Evolutionary conservation across 2,888 invertebrate species (phyloP), one percentile per base, ranked within the genome.

Genomic region (Gastrophysa polygoni): DNA sequence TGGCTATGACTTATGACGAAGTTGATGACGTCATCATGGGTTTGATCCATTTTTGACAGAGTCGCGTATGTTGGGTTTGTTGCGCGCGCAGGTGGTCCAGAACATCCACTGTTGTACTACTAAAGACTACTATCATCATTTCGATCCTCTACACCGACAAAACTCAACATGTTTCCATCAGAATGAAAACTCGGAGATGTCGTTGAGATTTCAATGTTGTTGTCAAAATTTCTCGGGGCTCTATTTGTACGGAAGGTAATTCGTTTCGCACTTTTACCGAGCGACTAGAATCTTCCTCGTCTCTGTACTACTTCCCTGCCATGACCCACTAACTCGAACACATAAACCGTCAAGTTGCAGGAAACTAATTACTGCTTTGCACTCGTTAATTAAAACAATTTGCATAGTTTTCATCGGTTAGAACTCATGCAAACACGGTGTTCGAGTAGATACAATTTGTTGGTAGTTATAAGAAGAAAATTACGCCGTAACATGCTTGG

Each of bases 381-480:
- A 24, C 21, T 14, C 28, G 24, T 14, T 54, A 24, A 54, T 24
- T 54, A 21, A 44, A 54, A 54, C 24, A 43, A 43, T 54, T 54
- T 54, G 43, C 54, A 44, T 44, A 54, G 43, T 44, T 28, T 38
- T 17, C 28, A 21, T 16, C 28, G 14, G 38, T 38, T 38, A 38
- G 29, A 7, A 43, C 54, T 14, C 24, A 8, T 32, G 32, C 34
- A 11, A 32, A 51, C n/a, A 11, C 18, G 17, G n/a, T 28, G 24
- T 34, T 24, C 4, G 43, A 24, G 54, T 21, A 24, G 43, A 54
- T 38, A 34, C 21, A 21, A 4, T 43, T 54, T 28, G 44, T 14
- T 54, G 14, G 38, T 38, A 54, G 43, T 11, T 54, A 20, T 16
- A 18, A 4, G 34, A 52, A 38, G 5, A 34, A 20, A 14, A 14